Evolutionary conservation across 2,113 vertebrate species (phyloP), one percentile per base, ranked within the genome.

Genomic region (Periophthalmus modestus): DNA sequence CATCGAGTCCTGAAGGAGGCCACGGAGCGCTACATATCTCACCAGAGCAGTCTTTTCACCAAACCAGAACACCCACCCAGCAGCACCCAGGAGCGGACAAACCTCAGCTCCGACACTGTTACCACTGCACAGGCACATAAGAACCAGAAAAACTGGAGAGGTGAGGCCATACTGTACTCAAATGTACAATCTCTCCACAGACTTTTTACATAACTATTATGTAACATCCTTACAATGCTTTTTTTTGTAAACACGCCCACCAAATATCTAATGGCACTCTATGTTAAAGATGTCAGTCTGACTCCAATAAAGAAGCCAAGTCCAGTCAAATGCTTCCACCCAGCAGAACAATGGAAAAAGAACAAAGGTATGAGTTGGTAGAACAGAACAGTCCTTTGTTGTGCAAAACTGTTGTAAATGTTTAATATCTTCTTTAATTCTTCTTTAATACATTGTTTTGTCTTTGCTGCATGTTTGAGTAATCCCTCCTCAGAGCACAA

Each of bases 1-100:
- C 91, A 92, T 76, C 78, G 36, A 62, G 80, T 74, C 15, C 86
- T 92, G 10, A 74, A 82, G 73, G 75, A 82, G 52, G 88, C 91
- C 55, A 88, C 82, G 1, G 75, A 86, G 59, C 24, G 7, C 1
- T 89, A 88, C 76, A 89, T 78, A 73, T 55, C 71, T 4, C 63
- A 13, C 24, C 80, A 33, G 7, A 36, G 67, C 23, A 70, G 62
- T 61, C 50, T 68, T 0, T 55, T 68, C 16, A 15, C 43, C 0
- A 67, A 55, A 43, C 68, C 28, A 71, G 50, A 75, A 36, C 1
- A 70, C 58, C 69, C 74, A 19, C 54, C 54, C 0, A 5, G 18
- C 12, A 0, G n/a, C 14, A 0, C 16, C 5, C 13, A 43, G 10
- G 19, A 57, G 19, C 13, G 13, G 34, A 65, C 39, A 69, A 16